Evolutionary conservation across 1,140 invertebrate species (phyloP), one percentile per base, ranked within the genome.

Genomic region (Trichonephila inaurata): DNA sequence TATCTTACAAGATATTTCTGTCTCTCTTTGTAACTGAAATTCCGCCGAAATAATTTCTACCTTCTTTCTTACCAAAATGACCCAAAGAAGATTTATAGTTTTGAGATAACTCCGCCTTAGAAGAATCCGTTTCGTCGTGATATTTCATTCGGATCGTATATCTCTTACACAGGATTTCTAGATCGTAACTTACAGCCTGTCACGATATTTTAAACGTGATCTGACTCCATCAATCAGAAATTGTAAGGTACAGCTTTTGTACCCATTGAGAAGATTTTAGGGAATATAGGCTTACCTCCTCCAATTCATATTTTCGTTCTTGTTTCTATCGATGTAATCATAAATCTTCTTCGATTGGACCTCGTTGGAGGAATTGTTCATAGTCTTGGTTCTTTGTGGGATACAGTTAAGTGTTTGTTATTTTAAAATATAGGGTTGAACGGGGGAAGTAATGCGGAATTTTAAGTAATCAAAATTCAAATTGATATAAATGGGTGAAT

Each of bases 221-320:
- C 72, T 77, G 72, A 40, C 72, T 33, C 72, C 28, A 77, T 77
- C 72, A 77, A 77, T 77, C 72, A 77, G 14, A 77, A 77, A 18
- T 18, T 18, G 12, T 40, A 18, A 3, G 72, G 28, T 33, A 77
- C 33, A 18, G 28, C 72, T 7, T 12, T 8, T n/a, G n/a, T 14
- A 12, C 24, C 28, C 72, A 77, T 28, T 77, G 24, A 64, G 62
- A 21, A 64, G 18, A 64, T 19, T 18, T 19, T 19, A 28, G 72
- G 28, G 72, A 3, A 40, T 24, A 40, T 77, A 16, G 33, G 28
- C 33, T 77, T 19, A 19, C 12, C 1, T 77, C 33, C 16, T 40
- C 72, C 24, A 19, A 5, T 40, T 40, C 18, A 12, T 64, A 1
- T 64, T 64, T 62, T 64, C 21, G 16, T 6, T 64, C 62, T 64